Evolutionary conservation across 2,888 invertebrate genomes (phyloP), one percentile per base, ranked within the genome.

Genomic region (Polydrusus cervinus): DNA sequence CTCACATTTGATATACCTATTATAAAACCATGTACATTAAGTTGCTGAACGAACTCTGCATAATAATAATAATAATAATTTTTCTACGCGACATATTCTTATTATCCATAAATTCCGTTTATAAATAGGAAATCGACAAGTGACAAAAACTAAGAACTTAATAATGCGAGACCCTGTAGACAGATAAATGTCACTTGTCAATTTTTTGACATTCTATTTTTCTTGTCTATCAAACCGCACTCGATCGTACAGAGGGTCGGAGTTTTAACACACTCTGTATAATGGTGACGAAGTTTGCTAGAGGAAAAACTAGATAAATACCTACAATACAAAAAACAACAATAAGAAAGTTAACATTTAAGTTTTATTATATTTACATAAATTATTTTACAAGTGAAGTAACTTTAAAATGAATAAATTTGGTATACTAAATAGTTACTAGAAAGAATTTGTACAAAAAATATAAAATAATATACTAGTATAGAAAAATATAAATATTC

Each of bases 91-190:
- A 34, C 34, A 57, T 40, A 38, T 47, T 20, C 61, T 61, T 47
- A 47, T 49, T 51, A 53, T 70, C 61, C 45, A 70, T 51, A 70
- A 62, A 38, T 45, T 45, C 10, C 5, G 14, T 57, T n/a, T 38
- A 51, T 66, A 55, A 40, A 62, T 25, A n/a, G 5, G 34, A 75
- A 71, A 82, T 85, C 82, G 81, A 79, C 83, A 84, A 82, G 81
- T 83, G 86, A 84, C 87, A 85, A 77, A 81, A 86, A 86, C 83
- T 83, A 84, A 85, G 84, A 84, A 86, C 84, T 85, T 87, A 85
- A 86, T 80, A 80, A 86, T 85, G 85, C 86, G 85, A 85, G 87
- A 87, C 87, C 87, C 87, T 87, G 87, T 86, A 87, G 81, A 86
- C 83, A 84, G 85, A 84, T 86, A 85, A 83, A 80, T 85, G 87